Percentiles rank a stretch among this genome's conserved stretches.
Evolutionary conservation across 2,888 invertebrate genomes (phyloP).

Genomic region (Nebria salina): DNA sequence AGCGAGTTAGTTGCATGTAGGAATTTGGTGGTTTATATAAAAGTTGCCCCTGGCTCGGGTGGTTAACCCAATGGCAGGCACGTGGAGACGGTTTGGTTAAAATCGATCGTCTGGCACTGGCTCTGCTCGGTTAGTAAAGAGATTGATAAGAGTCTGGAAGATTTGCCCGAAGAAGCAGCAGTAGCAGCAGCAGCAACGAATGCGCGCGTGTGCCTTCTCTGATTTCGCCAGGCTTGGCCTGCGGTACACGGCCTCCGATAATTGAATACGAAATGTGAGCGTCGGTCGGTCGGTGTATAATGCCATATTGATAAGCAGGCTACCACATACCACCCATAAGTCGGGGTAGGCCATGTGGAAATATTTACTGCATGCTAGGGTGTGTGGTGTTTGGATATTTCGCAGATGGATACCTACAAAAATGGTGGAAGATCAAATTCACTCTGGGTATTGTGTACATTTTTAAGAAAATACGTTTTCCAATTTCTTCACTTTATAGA

Average conservation of each 20-base stretch:
- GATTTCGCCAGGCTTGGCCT: constrained; percentile 21
- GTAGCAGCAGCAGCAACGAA: neutral
- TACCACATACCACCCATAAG: neutral
- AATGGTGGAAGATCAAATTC: constrained; percentile 13
- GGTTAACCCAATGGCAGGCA: constrained; percentile 12
- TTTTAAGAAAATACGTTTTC: constrained; percentile 26
- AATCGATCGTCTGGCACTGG: constrained; percentile 16
- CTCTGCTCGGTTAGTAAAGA: neutral
- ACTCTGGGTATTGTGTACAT: constrained; percentile 15
- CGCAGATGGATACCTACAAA: constrained; percentile 15
- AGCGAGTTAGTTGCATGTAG: too few species aligned
- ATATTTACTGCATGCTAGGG: neutral
- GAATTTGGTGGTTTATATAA: too few species aligned
- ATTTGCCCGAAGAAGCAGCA: constrained; percentile 11
- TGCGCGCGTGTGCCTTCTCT: constrained; percentile 5
- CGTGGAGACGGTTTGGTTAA: constrained; percentile 11
- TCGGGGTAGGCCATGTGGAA: neutral
- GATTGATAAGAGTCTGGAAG: constrained; percentile 30
- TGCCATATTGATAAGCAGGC: constrained; percentile 22
- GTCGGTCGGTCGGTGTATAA: constrained; percentile 8
- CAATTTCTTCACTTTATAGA: neutral
- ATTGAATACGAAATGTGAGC: constrained; percentile 32
- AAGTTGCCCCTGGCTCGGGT: neutral
- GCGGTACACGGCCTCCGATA: constrained; percentile 14
- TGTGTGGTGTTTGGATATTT: constrained; percentile 11